A percentile compares a stretch with the other conserved stretches of the same genome.
phyloP scores from a whole-genome alignment of 1,140 invertebrate species.

The Eriocheir sinensis region DNA sequence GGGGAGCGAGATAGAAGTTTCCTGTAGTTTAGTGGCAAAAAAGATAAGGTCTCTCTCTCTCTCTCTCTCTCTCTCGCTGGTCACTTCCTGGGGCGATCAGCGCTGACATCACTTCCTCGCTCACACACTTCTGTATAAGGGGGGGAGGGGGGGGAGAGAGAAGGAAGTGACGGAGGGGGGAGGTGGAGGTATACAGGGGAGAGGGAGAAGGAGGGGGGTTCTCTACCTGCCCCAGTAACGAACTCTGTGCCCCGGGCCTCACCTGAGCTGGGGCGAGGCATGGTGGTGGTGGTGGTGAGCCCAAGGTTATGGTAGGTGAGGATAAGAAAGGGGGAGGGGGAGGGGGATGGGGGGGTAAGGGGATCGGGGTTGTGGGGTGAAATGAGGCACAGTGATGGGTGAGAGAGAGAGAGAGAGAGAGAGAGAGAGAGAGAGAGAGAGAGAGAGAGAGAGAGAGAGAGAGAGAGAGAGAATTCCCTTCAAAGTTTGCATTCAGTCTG shows the following conservation, averaged over 20 bases:
- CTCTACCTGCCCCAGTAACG: constrained; percentile 19
- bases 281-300: not conserved
- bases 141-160: not conserved
- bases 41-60: constrained; percentile 3
- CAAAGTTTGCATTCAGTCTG: too few relatives aligned
- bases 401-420: constrained; percentile 18
- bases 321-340: not conserved
- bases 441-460: constrained; percentile 65
- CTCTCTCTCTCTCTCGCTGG: constrained; percentile 42
- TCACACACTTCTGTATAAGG: not conserved
- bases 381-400: not conserved
- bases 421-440: constrained; percentile 62
- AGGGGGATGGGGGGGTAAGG: not conserved
- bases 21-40: not conserved
- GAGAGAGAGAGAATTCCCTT: not conserved
- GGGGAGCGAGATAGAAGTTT: not conserved
- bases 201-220: not conserved
- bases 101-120: constrained; percentile 36
- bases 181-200: not conserved
- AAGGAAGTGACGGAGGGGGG: not conserved
- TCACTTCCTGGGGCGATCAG: not conserved
- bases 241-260: not conserved
- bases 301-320: not conserved
- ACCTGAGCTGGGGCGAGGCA: not conserved
- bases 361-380: not conserved